phyloP scores from a whole-genome alignment of 2,888 invertebrate genomes.

The Drosophila paramelanica region DNA sequence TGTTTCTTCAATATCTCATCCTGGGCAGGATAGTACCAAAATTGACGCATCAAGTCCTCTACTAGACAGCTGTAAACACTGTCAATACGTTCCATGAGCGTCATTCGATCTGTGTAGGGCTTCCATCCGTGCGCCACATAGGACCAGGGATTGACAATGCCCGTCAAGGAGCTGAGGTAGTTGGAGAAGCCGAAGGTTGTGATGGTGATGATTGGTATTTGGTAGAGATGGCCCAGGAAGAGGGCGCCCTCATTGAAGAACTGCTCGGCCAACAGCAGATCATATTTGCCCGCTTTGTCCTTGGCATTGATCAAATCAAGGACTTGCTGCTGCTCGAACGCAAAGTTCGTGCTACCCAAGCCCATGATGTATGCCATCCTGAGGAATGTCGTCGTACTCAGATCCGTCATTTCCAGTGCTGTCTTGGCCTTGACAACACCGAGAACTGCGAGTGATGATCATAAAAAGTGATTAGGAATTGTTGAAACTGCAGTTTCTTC shows the following conservation, averaged over 20 bases:
- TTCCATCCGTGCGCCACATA: conserved; percentile 85
- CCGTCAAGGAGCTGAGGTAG: conserved; percentile 84
- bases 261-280: conserved; percentile 83
- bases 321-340: conserved; percentile 72
- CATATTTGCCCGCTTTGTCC: conserved; percentile 81
- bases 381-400: conserved; percentile 36
- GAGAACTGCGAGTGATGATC: conserved; percentile 41
- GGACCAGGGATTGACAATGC: conserved; percentile 85
- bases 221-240: conserved; percentile 81
- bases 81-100: conserved; percentile 86
- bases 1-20: conserved; percentile 73
- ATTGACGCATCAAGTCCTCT: conserved; percentile 69
- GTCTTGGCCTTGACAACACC: conserved; percentile 27
- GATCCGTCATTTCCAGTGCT: conserved; percentile 63
- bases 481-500: too few relatives aligned
- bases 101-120: conserved; percentile 85
- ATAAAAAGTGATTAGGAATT: too few relatives aligned
- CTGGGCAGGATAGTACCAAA: conserved; percentile 76
- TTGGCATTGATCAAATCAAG: conserved; percentile 69
- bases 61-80: conserved; percentile 83
- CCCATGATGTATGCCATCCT: conserved; percentile 59
- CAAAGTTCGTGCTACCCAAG: conserved; percentile 68
- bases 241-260: conserved; percentile 84
- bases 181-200: conserved; percentile 83
- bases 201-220: conserved; percentile 82